These are phyloP conservation scores for Deilephila porcellus DNA, from an alignment of 2,888 invertebrate genomes.

Conservation along the genomic window DNA sequence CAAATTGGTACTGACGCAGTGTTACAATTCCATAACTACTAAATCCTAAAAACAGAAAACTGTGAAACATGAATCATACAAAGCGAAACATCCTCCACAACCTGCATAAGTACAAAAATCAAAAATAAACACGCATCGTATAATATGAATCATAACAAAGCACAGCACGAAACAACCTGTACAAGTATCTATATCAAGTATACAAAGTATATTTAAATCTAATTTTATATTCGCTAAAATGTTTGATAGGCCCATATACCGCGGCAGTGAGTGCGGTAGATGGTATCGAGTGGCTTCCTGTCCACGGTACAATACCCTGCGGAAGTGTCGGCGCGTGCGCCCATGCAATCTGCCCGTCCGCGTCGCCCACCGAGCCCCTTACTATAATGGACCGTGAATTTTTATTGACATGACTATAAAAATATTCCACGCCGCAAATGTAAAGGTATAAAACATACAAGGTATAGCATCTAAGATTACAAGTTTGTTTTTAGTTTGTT, in stretches of 20 bases:
- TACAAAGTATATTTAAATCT: neutral
- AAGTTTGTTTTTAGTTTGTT: neutral
- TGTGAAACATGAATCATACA: no score
- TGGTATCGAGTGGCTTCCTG: slow-evolving; percentile 72
- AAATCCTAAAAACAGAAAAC: no score
- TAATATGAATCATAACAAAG: no score
- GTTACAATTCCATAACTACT: no score
- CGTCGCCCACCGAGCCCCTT: neutral
- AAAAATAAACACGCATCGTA: no score
- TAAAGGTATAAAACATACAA: neutral
- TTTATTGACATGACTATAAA: slow-evolving; percentile 17
- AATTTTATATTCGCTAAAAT: neutral
- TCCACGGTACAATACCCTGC: slow-evolving; percentile 60
- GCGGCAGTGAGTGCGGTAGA: slow-evolving; percentile 52
- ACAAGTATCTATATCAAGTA: no score
- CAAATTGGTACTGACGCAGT: no score
- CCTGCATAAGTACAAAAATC: no score
- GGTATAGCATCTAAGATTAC: neutral
- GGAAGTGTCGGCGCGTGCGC: slow-evolving; percentile 78
- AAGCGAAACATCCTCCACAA: no score
- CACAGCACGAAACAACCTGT: no score
- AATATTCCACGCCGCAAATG: slow-evolving; percentile 1
- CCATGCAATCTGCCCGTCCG: slow-evolving; percentile 53
- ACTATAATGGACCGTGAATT: slow-evolving; percentile 27
- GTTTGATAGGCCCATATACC: slow-evolving; percentile 37